Conservation (phyloP, 2,797 vertebrate species). For the Gorsachius magnificus region DNA sequence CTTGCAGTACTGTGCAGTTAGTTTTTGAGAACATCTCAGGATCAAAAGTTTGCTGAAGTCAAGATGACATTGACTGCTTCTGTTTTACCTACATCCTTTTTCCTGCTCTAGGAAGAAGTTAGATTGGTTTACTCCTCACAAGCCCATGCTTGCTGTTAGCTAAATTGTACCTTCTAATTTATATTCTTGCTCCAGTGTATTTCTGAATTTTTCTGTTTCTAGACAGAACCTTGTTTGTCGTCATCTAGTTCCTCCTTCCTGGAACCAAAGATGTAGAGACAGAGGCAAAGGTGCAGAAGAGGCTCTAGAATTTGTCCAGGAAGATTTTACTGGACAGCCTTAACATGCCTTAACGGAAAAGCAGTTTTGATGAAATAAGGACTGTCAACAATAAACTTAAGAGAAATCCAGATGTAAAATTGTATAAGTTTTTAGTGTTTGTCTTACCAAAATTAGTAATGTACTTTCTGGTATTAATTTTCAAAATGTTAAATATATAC, state of each 20-base stretch:
- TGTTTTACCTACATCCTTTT: background rate
- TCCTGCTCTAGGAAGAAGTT: background rate
- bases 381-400: background rate
- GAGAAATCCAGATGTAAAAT: background rate
- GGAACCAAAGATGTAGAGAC: background rate
- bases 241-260: background rate
- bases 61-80: background rate
- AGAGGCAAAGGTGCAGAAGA: background rate
- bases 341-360: background rate
- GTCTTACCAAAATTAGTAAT: background rate
- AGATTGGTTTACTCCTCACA: background rate
- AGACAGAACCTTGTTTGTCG: background rate
- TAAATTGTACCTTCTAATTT: background rate
- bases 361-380: background rate
- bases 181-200: background rate
- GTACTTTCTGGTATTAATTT: background rate
- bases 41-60: background rate
- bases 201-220: constrained; percentile 5
- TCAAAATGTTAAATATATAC: background rate
- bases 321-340: background rate
- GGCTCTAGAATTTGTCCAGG: background rate
- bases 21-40: background rate
- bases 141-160: background rate
- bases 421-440: background rate
- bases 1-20: background rate